A percentile compares a stretch with the other conserved stretches of the same genome.
Conservation (phyloP, 2,113 vertebrate species). For the Centropus unirufus region DNA sequence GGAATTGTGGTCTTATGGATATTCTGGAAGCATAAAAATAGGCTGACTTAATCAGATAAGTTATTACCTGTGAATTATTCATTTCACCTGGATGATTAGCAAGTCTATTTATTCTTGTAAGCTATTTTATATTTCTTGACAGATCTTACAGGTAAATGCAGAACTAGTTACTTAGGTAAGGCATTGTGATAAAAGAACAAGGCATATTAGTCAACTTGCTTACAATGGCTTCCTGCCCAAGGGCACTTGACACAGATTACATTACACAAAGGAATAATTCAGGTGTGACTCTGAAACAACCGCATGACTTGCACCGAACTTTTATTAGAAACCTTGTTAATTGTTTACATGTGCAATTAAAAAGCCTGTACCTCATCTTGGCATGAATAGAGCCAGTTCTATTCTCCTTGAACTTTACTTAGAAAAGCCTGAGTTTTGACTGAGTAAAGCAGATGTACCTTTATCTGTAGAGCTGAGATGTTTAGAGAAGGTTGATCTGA, state of each 20-base stretch:
- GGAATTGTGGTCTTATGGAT: neutral
- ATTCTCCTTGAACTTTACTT: neutral
- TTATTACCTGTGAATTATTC: constrained; percentile 18
- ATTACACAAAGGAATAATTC: constrained; percentile 76
- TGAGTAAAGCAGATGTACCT: neutral
- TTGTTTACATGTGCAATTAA: constrained; percentile 58
- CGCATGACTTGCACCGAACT: constrained; percentile 30
- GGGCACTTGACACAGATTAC: constrained; percentile 66
- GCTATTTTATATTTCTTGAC: neutral
- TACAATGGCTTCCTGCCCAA: constrained; percentile 73
- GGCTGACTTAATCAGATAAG: neutral
- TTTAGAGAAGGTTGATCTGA: neutral
- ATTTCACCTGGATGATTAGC: neutral
- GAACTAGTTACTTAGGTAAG: constrained; percentile 54
- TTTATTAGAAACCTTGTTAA: constrained; percentile 58
- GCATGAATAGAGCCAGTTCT: neutral
- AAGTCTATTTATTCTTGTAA: constrained; percentile 4
- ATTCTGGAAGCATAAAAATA: constrained; percentile 12
- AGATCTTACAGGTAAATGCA: neutral
- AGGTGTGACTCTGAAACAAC: constrained; percentile 54
- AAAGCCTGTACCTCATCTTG: neutral
- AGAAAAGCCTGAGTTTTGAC: neutral
- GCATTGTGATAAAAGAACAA: constrained; percentile 63
- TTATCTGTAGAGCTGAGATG: neutral
- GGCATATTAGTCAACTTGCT: constrained; percentile 56